phyloP scores from a whole-genome alignment of 2,888 invertebrate species.

The Scaptomyza cyrtandrae region DNA sequence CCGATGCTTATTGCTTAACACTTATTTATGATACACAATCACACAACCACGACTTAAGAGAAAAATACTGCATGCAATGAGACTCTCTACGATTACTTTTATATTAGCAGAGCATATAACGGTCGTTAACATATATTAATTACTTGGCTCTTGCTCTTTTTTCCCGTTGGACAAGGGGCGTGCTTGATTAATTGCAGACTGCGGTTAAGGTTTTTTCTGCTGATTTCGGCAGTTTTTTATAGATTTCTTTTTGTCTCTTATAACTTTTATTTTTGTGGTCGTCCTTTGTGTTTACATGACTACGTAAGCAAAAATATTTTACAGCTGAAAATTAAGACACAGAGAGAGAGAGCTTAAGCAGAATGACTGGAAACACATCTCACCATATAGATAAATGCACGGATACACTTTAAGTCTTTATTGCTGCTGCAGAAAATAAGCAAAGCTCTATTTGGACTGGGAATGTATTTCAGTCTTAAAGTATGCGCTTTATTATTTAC shows the following conservation, averaged over 20 bases:
- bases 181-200: slow-evolving; percentile 74
- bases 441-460: slow-evolving; percentile 34
- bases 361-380: slow-evolving; percentile 7
- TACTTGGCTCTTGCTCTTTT: slow-evolving; percentile 7
- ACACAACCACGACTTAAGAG: no score
- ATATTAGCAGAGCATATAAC: slow-evolving; percentile 41
- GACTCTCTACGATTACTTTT: no score
- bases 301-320: slow-evolving; percentile 67
- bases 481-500: slow-evolving; percentile 59
- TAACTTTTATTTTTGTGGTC: slow-evolving; percentile 20
- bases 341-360: slow-evolving; percentile 22
- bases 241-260: slow-evolving; percentile 17
- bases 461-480: slow-evolving; percentile 41
- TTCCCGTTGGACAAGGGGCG: slow-evolving; percentile 40
- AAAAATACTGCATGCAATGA: no score
- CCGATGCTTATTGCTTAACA: no score
- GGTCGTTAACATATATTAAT: slow-evolving; percentile 41
- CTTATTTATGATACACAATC: no score
- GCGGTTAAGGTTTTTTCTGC: slow-evolving; percentile 64
- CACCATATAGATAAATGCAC: no score
- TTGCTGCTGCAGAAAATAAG: slow-evolving; percentile 48
- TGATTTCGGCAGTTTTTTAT: slow-evolving; percentile 62
- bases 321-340: slow-evolving; percentile 37
- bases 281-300: slow-evolving; percentile 40
- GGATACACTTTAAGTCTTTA: slow-evolving; percentile 35